phyloP scores from a whole-genome alignment of 2,113 vertebrate species.

The Notothenia rossii region DNA sequence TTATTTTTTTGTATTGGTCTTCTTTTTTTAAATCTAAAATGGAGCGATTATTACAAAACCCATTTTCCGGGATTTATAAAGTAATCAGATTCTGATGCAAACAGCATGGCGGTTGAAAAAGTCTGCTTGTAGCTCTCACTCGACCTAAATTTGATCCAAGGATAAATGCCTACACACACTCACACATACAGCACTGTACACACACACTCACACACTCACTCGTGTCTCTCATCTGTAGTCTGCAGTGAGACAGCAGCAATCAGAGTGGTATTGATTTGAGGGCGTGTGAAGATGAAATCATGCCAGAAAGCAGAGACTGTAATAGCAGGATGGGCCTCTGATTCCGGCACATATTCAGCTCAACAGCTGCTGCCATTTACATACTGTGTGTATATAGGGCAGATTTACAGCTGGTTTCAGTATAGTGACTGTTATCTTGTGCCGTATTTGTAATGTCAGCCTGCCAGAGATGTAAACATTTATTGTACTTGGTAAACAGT shows the following conservation, averaged over 20 bases:
- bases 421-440: constrained; percentile 6
- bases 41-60: too few species aligned
- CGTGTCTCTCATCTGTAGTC: constrained; percentile 60
- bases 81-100: not conserved
- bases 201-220: constrained; percentile 14
- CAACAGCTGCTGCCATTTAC: constrained; percentile 13
- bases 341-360: constrained; percentile 30
- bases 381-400: not conserved
- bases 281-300: constrained; percentile 66
- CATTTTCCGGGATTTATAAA: too few species aligned
- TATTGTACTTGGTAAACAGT: constrained; percentile 4
- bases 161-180: constrained; percentile 25
- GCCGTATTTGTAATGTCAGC: not conserved
- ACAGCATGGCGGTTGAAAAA: not conserved
- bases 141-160: constrained; percentile 34
- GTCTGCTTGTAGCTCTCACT: constrained; percentile 20
- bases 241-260: constrained; percentile 63
- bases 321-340: constrained; percentile 17
- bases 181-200: not conserved
- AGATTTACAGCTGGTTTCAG: constrained; percentile 1
- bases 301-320: constrained; percentile 39
- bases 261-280: constrained; percentile 70
- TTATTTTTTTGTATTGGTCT: too few species aligned
- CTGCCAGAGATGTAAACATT: not conserved
- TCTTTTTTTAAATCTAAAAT: too few species aligned